Base-by-base conservation (phyloP, 2,113 vertebrate species). In the Protobothrops flavoviridis region DNA sequence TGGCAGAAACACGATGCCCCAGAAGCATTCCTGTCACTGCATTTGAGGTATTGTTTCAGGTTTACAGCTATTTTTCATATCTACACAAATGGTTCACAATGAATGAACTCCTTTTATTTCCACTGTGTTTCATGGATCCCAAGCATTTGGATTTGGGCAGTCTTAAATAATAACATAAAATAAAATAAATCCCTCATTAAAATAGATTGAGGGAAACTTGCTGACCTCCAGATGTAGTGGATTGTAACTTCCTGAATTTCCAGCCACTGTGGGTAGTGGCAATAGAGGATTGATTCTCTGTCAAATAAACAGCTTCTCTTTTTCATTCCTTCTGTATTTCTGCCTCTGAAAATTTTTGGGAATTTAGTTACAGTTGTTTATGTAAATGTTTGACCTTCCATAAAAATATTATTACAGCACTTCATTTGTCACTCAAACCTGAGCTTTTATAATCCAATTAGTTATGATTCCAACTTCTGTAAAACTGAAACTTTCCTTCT, bases 361-460 rank as follows among this genome's bases (percentile, higher is more conserved):
- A 95, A 96, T 94, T 94, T 26, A 94, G 91, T 91, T 94, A 94
- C 85, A 90, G 64, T 93, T 94, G 90, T 8, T 96, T 96, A 95
- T 95, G 90, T 91, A 69, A 95, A 91, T 95, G 57, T 64, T 95
- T 91, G 92, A 45, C 3, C 57, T 90, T 93, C 29, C 23, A 55
- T 93, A 90, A 93, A 90, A 95, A 95, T 93, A 94, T n/a, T 1
- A 93, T 92, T 93, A 92, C 81, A 94, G 29, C 55, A 55, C 81
- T 97, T 95, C 94, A 94, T 96, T 59, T 93, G 52, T 85, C 43
- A 50, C 81, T 94, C 94, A 85, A 95, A 94, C 12, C 86, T 92
- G 39, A 95, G 95, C 87, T 95, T 95, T 93, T 85, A 92, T 61
- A 95, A 96, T 50, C 90, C 23, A 45, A n/a, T 39, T 56, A 94